Evolutionary conservation across 2,888 invertebrate species (phyloP), one percentile per base, ranked within the genome.

Genomic region (Drosophila multiciliata): DNA sequence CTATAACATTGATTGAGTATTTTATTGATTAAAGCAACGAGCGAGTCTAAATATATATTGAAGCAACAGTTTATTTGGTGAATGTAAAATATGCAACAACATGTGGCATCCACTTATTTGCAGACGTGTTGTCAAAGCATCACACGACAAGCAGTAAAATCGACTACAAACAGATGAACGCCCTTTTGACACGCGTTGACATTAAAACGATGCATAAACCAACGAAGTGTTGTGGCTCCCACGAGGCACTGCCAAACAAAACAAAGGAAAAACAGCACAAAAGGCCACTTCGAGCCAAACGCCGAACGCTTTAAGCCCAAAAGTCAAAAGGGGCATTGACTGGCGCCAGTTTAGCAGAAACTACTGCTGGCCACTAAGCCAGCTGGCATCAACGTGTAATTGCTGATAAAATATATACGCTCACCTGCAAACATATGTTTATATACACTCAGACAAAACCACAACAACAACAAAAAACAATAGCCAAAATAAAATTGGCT

Each of bases 201-300:
- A 86, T 83, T 83, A 77, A 89, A 83, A 64, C 66, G 59, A 76
- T 60, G 59, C 74, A 85, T 82, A 85, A 85, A 77, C 57, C 36
- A 45, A 32, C 59, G 38, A 69, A 75, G 69, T 69, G 69, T 71
- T 66, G 23, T 20, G 38, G 42, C 42, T 58, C 6, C 38, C 38
- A 66, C 62, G 66, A 42, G 61, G 40, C 45, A 1, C 45, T 12
- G 54, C 23, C 71, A 40, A 64, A 55, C 60, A 59, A 64, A 45
- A 48, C 54, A 69, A 23, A 58, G 3, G 17, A n/a, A 38, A 53
- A 48, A 45, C 33, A 32, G 33, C 35, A 57, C 58, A 62, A 72
- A 68, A 20, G 57, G 40, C 23, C 52, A 59, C 55, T 67, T 71
- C 64, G 74, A 65, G 38, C 40, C 48, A 50, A 32, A 48, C 20